phyloP scores from a whole-genome alignment of 1,140 invertebrate genomes.

The Palaemon carinicauda region DNA sequence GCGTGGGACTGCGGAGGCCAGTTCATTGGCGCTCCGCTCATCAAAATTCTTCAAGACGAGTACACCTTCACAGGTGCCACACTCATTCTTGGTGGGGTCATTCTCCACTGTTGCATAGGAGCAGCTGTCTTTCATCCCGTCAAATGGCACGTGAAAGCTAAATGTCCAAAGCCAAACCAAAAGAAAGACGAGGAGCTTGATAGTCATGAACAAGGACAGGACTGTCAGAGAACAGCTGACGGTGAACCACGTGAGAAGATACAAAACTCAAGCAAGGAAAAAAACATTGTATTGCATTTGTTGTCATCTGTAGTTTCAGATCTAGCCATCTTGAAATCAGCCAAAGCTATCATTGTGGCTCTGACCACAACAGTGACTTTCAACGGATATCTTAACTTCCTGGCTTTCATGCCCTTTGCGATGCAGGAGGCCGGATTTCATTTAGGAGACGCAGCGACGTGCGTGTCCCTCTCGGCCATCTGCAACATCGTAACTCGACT shows the following conservation, averaged over 20 bases:
- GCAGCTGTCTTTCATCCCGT: slow-evolving; percentile 15
- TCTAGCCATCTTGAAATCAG: neutral
- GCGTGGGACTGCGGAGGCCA: slow-evolving; percentile 21
- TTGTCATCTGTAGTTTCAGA: neutral
- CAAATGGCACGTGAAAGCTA: neutral
- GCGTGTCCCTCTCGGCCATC: slow-evolving; percentile 3
- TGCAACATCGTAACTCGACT: slow-evolving; percentile 17
- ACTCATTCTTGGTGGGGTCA: slow-evolving; percentile 13
- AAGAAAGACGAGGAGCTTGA: neutral
- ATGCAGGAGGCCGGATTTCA: slow-evolving; percentile 4
- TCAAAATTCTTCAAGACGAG: neutral
- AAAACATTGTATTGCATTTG: neutral
- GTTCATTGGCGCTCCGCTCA: neutral
- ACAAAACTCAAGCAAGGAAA: neutral
- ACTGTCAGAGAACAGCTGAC: neutral
- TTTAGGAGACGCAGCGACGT: neutral
- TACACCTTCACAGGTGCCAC: neutral
- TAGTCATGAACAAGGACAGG: too few species aligned
- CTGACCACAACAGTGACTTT: neutral
- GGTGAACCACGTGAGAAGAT: neutral
- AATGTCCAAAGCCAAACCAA: neutral
- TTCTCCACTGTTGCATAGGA: slow-evolving; percentile 17
- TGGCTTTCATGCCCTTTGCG: neutral
- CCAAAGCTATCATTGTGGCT: neutral
- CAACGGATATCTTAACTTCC: neutral